These are phyloP conservation scores for Podargus strigoides DNA, from an alignment of 2,797 vertebrate species.

Conservation along the genomic window DNA sequence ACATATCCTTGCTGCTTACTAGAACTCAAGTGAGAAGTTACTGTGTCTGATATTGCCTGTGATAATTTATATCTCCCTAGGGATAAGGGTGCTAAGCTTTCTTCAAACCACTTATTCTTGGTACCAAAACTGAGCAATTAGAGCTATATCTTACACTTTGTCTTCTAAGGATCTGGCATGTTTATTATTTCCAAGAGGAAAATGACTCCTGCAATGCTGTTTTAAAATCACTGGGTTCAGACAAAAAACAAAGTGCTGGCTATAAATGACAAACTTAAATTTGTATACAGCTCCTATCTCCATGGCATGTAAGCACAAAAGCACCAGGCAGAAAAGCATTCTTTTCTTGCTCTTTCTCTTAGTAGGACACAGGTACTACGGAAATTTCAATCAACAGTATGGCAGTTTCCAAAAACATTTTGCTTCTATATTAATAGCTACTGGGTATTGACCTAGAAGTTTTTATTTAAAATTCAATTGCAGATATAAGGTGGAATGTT, in stretches of 20 bases:
- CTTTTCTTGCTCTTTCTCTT: background rate
- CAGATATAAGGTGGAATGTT: background rate
- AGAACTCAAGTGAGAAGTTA: constrained; percentile 1
- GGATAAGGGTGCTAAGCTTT: constrained; percentile 28
- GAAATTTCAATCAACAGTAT: background rate
- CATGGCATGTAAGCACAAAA: background rate
- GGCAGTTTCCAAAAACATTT: background rate
- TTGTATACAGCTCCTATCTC: background rate
- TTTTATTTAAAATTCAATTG: background rate
- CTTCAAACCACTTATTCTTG: constrained; percentile 20
- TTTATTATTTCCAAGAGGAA: constrained; percentile 33
- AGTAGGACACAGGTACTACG: background rate
- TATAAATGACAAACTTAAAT: background rate
- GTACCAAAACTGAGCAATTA: constrained; percentile 28
- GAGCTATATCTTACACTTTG: constrained; percentile 1
- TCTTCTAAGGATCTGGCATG: constrained; percentile 28
- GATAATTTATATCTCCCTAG: background rate
- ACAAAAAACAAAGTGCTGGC: background rate
- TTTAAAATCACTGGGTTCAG: constrained; percentile 7
- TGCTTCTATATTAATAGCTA: background rate
- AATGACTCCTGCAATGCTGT: background rate
- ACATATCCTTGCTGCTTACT: background rate
- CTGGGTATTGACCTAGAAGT: background rate
- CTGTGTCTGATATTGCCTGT: background rate
- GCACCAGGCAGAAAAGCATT: background rate